Base-by-base conservation (phyloP, 2,113 vertebrate genomes). In the Osmerus eperlanus region DNA sequence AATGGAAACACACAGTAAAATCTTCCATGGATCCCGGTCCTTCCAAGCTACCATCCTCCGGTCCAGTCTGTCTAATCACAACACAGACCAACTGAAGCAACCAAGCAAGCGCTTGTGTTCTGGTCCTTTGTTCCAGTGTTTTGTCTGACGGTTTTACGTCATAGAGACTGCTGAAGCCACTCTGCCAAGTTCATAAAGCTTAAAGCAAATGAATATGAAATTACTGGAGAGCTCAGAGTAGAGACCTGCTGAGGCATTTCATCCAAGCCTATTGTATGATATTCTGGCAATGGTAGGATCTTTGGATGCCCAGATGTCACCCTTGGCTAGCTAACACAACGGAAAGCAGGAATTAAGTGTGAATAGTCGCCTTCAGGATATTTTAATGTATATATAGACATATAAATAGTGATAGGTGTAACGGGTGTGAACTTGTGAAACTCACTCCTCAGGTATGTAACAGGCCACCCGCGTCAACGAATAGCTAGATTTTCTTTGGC, bases 171-270 rank as follows among this genome's bases (percentile, higher is more conserved):
- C 63, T 70, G 47, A 62, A 64, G 75, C 70, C 25, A 72, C 68
- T 78, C 67, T 74, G 74, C 74, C 67, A 75, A 82, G 84, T 89
- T 84, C 89, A 89, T 89, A 89, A 89, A 88, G 82, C 41, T 47
- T 9, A 9, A 47, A 47, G 81, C 84, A 89, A 89, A 90, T 87
- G 84, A 74, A 92, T 84, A 81, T 87, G 64, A 88, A 89, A 87
- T 86, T 70, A 73, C 75, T 82, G 58, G 73, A 84, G 87, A 87
- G 85, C 87, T 86, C 80, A 84, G 77, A 74, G 66, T 75, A 76
- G 82, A 84, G 89, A 89, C 85, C 78, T 89, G 78, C 84, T 90
- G 91, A 89, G 80, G 81, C 70, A 70, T 72, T 41, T 62, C 70
- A 18, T 68, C 73, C 68, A 0, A 0, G 56, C 41, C 19, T 41